Evolutionary conservation across 2,797 vertebrate species (phyloP).

Genomic region (Chanos chanos): DNA sequence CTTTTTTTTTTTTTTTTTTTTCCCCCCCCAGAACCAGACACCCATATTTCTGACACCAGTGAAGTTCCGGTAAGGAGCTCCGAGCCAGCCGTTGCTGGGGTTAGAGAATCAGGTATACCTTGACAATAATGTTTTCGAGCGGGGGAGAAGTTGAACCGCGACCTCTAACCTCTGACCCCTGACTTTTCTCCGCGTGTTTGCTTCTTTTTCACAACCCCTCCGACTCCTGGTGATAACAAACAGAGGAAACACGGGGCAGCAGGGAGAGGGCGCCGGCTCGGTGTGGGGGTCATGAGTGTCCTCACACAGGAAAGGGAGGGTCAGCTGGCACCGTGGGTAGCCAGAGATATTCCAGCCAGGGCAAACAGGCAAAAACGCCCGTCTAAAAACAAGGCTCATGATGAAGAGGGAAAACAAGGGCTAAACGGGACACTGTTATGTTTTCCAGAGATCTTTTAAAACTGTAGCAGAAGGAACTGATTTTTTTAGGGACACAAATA

Average conservation of each 20-base stretch:
- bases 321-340: conserved; percentile 5
- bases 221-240: conserved; percentile 11
- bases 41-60: neutral
- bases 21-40: conserved; percentile 1
- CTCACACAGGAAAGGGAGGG: conserved; percentile 34
- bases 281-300: conserved; percentile 1
- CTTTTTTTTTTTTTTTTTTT: neutral
- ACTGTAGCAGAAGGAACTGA: neutral
- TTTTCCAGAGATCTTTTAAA: neutral
- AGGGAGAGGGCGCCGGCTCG: conserved; percentile 10
- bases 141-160: conserved; percentile 12
- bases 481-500: conserved; percentile 2
- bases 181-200: conserved; percentile 15
- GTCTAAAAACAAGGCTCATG: neutral
- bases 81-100: neutral
- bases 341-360: neutral
- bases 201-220: conserved; percentile 19
- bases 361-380: neutral
- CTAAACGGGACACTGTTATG: neutral
- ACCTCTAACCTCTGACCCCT: conserved; percentile 22
- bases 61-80: neutral
- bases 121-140: conserved; percentile 1
- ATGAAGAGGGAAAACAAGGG: neutral
- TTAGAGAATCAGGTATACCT: conserved; percentile 40
- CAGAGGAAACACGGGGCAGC: conserved; percentile 20